These are phyloP conservation scores for Uria aalge DNA, from an alignment of 2,113 vertebrate genomes.

Conservation along the genomic window DNA sequence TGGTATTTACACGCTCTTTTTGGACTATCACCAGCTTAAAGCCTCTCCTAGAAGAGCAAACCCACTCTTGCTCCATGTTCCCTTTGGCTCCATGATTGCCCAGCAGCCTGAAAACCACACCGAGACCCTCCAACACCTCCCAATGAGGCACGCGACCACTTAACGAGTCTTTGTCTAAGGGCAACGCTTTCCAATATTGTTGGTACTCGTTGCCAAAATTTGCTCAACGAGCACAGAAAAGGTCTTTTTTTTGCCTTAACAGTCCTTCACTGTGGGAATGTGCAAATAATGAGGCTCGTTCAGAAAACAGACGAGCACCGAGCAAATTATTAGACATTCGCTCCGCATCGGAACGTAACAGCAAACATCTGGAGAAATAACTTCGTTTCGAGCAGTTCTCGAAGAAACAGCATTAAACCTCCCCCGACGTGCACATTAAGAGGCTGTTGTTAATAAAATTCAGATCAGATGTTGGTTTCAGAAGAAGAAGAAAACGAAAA, in stretches of 20 bases:
- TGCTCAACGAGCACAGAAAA: background rate
- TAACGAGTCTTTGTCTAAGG: background rate
- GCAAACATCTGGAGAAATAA: background rate
- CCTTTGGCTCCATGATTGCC: background rate
- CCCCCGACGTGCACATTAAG: rapidly evolving
- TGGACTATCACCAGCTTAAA: background rate
- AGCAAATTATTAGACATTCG: background rate
- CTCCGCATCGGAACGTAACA: background rate
- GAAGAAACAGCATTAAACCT: background rate
- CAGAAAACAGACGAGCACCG: rapidly evolving
- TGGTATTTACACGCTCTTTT: background rate
- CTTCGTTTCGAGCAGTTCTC: background rate
- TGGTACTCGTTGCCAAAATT: too few relatives aligned
- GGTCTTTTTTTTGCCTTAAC: background rate
- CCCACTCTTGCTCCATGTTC: background rate
- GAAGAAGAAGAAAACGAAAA: background rate
- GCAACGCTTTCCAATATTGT: background rate
- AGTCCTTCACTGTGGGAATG: rapidly evolving
- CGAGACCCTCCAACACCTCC: background rate
- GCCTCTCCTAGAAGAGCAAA: background rate
- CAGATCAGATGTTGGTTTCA: background rate
- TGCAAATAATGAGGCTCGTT: rapidly evolving
- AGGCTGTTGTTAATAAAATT: background rate
- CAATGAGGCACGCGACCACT: rapidly evolving
- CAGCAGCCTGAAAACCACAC: rapidly evolving